These are phyloP conservation scores for Silurus aristotelis DNA, from an alignment of 2,797 vertebrate genomes.

Conservation along the genomic window DNA sequence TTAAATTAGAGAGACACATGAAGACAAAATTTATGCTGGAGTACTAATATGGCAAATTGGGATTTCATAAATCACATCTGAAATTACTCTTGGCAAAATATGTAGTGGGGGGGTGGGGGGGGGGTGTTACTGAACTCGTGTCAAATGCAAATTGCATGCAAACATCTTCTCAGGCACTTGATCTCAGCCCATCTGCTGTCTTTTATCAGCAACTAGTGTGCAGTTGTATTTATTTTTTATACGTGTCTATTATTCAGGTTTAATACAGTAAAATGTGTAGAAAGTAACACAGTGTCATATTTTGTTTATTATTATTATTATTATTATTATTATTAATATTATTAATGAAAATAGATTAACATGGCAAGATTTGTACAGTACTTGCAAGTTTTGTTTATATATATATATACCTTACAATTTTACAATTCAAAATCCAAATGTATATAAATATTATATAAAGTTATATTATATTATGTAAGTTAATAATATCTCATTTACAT, in stretches of 20 bases:
- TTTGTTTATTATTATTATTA: background rate
- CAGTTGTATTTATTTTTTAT: too few species aligned
- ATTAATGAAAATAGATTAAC: background rate
- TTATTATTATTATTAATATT: too few species aligned
- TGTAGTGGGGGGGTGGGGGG: background rate
- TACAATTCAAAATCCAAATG: background rate
- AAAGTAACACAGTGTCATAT: background rate
- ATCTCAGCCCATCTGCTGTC: slow-evolving; percentile 3
- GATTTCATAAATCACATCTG: background rate
- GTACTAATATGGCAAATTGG: background rate
- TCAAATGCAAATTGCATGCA: slow-evolving; percentile 20
- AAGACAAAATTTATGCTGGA: background rate
- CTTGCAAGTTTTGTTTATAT: too few species aligned
- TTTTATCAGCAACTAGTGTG: background rate
- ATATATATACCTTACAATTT: too few species aligned
- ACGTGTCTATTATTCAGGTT: too few species aligned
- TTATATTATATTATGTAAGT: background rate
- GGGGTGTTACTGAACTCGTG: background rate
- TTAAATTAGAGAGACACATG: background rate
- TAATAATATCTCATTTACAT: background rate
- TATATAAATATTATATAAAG: background rate
- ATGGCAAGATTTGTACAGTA: too few species aligned
- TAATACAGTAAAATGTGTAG: too few species aligned
- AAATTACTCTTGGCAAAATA: background rate
- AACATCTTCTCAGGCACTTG: background rate